Conservation (phyloP, 2,888 invertebrate genomes). For the Pandemis heparana region DNA sequence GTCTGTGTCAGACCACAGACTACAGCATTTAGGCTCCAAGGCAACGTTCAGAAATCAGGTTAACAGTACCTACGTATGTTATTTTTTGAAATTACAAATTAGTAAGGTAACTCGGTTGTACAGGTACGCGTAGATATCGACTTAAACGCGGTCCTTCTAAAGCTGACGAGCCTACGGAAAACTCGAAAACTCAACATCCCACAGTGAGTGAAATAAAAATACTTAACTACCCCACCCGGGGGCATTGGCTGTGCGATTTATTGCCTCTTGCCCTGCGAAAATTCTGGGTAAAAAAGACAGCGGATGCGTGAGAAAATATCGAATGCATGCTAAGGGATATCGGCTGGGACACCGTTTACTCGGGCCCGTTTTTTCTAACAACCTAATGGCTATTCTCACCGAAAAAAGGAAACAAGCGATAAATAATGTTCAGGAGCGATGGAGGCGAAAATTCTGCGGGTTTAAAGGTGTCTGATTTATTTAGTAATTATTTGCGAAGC, state of each 20-base stretch:
- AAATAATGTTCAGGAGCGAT: background rate
- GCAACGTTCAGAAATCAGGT: too few relatives aligned
- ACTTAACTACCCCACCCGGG: conserved; percentile 28
- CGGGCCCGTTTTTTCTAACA: conserved; percentile 19
- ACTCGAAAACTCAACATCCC: conserved; percentile 28
- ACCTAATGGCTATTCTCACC: conserved; percentile 12
- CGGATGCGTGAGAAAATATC: conserved; percentile 28
- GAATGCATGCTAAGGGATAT: conserved; percentile 40
- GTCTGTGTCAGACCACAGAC: too few relatives aligned
- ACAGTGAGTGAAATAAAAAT: conserved; percentile 38
- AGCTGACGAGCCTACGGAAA: background rate
- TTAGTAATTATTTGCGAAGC: background rate
- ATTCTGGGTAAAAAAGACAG: conserved; percentile 35
- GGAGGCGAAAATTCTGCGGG: background rate
- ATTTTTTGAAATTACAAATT: too few relatives aligned
- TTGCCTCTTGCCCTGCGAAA: conserved; percentile 34
- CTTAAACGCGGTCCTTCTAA: background rate
- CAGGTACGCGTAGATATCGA: too few relatives aligned
- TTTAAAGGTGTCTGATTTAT: background rate
- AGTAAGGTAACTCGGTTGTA: too few relatives aligned
- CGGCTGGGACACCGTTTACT: conserved; percentile 15
- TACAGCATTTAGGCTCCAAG: too few relatives aligned
- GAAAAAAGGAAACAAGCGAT: conserved; percentile 6
- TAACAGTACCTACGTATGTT: too few relatives aligned
- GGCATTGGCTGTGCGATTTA: conserved; percentile 36